phyloP scores from a whole-genome alignment of 2,888 invertebrate species.

The Rhopalosiphum nymphaeae region DNA sequence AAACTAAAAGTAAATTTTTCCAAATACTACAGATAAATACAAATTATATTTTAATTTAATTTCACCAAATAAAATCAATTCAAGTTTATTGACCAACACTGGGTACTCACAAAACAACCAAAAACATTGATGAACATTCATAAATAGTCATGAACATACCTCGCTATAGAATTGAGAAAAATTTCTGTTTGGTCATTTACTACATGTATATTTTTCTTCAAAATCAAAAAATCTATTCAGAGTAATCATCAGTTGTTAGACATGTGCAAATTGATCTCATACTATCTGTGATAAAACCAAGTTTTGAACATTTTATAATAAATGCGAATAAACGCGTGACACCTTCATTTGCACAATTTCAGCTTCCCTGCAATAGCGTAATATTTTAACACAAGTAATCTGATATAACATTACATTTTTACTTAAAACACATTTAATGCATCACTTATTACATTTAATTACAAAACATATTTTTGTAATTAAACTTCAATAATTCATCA shows the following conservation, averaged over 20 bases:
- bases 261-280: neutral
- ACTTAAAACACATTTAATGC: neutral
- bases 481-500: neutral
- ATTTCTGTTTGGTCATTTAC: conserved; percentile 21
- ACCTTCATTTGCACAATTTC: conserved; percentile 61
- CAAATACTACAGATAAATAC: neutral
- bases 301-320: conserved; percentile 35
- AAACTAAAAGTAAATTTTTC: neutral
- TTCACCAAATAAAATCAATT: conserved; percentile 19
- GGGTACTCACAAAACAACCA: conserved; percentile 23
- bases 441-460: neutral
- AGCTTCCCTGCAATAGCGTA: conserved; percentile 54
- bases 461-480: neutral
- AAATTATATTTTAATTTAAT: neutral
- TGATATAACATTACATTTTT: neutral
- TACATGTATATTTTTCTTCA: conserved; percentile 7
- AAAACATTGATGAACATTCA: conserved; percentile 39
- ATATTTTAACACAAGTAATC: conserved; percentile 32
- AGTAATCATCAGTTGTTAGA: conserved; percentile 36
- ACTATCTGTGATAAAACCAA: conserved; percentile 17
- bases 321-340: neutral
- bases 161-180: conserved; percentile 31
- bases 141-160: conserved; percentile 36
- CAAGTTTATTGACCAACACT: conserved; percentile 29
- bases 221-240: conserved; percentile 34